Evolutionary conservation across 2,113 vertebrate genomes (phyloP).

Genomic region (Neodontobutis hainanensis): DNA sequence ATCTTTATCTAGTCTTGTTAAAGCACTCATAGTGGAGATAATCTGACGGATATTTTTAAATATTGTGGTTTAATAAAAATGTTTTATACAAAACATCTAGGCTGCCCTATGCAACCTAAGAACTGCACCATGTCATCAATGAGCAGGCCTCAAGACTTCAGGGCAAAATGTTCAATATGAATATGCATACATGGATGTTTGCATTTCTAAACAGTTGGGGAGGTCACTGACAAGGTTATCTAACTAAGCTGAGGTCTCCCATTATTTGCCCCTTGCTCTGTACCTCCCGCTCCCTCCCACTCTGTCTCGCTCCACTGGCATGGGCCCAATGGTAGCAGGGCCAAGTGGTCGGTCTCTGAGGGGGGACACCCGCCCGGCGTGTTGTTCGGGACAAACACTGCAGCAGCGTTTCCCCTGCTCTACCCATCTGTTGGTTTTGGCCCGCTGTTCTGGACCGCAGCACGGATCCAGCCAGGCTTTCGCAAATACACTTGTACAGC

Average conservation of each 20-base stretch:
- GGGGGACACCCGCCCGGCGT: conserved; percentile 62
- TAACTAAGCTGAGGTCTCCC: conserved; percentile 2
- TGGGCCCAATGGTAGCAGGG: conserved; percentile 46
- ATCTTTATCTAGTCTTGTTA: not conserved
- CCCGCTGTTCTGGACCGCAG: conserved; percentile 62
- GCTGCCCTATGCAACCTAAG: conserved; percentile 1
- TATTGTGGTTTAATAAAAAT: not conserved
- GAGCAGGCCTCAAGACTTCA: conserved; percentile 6
- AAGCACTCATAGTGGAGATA: not conserved
- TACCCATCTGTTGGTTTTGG: conserved; percentile 79
- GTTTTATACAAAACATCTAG: not conserved
- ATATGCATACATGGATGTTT: conserved; percentile 24
- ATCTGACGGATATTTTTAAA: not conserved
- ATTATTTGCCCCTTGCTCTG: conserved; percentile 6
- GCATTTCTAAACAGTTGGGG: conserved; percentile 7
- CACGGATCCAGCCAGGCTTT: conserved; percentile 62
- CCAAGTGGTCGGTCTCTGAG: conserved; percentile 74
- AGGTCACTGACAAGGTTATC: conserved; percentile 18
- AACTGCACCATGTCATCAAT: conserved; percentile 38
- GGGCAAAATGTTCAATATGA: conserved; percentile 16
- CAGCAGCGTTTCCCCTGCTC: conserved; percentile 72
- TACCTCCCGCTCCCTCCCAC: conserved; percentile 21
- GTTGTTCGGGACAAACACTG: conserved; percentile 71
- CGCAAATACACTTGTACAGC: conserved; percentile 66
- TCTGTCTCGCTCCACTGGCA: conserved; percentile 47